Evolutionary conservation across 2,888 invertebrate genomes (phyloP), one percentile per base, ranked within the genome.

Genomic region (Caenorhabditis parvicauda): DNA sequence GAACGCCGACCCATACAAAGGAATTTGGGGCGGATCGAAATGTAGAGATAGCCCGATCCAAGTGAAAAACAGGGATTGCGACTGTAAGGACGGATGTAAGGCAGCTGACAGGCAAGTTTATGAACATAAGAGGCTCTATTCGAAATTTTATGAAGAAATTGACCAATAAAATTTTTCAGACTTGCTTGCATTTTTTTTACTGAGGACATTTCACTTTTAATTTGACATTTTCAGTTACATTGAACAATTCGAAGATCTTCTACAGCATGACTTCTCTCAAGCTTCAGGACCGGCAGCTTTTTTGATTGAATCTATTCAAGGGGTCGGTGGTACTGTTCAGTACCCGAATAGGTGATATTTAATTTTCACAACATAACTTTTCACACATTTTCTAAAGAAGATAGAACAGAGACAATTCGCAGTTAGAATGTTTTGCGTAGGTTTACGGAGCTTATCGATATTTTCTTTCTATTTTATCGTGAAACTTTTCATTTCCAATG

Each of bases 221-320:
- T 45, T 4, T n/a, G 39, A 46, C 38, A n/a, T n/a, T 41, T 54
- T 38, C 56, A 69, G 69, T 29, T 96, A 96, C 81, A 85, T 90
- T 25, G 86, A 88, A n/a, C 90, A 92, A 77, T 86, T 93, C 27
- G 86, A 88, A 57, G 88, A 92, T 83, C 86, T 89, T 4, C 86
- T 94, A 70, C 86, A 87, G 58, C 89, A 89, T 82, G 89, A 89
- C 7, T 82, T 91, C 65, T 89, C 92, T 2, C 67, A 66, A 21
- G 55, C 70, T 9, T 71, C 73, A 2, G 86, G 86, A 51, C 86
- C 92, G 4, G 96, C 93, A 0, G 95, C 88, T 4, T 88, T 95
- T 82, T 89, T 95, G 81, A 91, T 90, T 0, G 96, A 98, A 83
- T 89, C 92, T 0, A 95, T 98, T 70, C 95, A 87, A 85, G 96